Conservation (phyloP, 2,113 vertebrate genomes). For the Mirza zaza region DNA sequence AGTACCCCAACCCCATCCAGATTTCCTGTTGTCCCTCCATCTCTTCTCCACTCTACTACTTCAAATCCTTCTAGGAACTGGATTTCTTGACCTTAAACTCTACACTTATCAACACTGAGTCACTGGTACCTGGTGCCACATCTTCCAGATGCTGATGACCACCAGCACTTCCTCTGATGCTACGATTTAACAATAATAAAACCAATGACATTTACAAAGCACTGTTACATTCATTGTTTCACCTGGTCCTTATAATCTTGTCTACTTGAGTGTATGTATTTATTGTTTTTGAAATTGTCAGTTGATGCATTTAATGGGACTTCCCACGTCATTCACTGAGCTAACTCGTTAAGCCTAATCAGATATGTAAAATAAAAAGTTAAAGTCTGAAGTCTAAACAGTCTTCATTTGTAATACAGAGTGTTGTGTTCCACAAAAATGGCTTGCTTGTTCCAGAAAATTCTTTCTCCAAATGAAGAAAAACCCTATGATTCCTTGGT, state of each 20-base stretch:
- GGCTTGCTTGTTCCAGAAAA: slow-evolving; percentile 33
- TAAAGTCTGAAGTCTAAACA: slow-evolving; percentile 53
- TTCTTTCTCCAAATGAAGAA: not conserved
- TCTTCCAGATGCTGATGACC: not conserved
- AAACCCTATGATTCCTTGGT: not conserved
- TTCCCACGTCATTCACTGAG: slow-evolving; percentile 68
- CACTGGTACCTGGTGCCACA: not conserved
- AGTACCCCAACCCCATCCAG: not conserved
- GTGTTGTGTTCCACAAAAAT: not conserved
- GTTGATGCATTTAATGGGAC: slow-evolving; percentile 68
- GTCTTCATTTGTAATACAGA: not conserved
- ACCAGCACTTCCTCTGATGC: not conserved
- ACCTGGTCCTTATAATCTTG: not conserved
- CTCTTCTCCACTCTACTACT: not conserved
- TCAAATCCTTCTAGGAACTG: not conserved
- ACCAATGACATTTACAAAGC: not conserved
- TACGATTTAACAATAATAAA: not conserved
- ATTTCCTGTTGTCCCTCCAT: not conserved
- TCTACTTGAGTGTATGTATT: not conserved
- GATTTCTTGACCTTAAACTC: not conserved
- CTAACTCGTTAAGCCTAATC: slow-evolving; percentile 61
- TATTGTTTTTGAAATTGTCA: slow-evolving; percentile 52
- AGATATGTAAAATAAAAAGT: slow-evolving; percentile 48
- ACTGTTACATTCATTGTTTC: not conserved
- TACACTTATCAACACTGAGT: not conserved